phyloP scores from a whole-genome alignment of 2,888 invertebrate genomes.

The Operophtera brumata region DNA sequence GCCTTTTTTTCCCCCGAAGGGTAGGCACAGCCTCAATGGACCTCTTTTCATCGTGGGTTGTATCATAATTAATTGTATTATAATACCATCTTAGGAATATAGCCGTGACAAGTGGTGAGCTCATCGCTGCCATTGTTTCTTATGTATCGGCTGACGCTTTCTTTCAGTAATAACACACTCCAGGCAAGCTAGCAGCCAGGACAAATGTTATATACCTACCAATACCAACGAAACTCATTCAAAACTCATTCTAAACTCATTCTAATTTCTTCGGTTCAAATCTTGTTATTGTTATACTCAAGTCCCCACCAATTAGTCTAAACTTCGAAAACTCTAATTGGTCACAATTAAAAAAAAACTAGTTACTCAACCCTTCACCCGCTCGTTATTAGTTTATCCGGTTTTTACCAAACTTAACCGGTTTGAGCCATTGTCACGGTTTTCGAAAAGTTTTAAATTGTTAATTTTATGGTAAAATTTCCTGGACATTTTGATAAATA shows the following conservation, averaged over 20 bases:
- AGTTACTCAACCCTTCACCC: slow-evolving; percentile 24
- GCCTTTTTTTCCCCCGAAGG: too few relatives aligned
- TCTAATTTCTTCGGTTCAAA: neutral
- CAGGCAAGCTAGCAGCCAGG: too few relatives aligned
- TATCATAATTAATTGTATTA: too few relatives aligned
- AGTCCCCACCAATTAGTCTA: slow-evolving; percentile 15
- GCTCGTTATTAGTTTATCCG: slow-evolving; percentile 35
- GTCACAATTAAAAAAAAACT: slow-evolving; percentile 23
- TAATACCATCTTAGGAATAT: too few relatives aligned
- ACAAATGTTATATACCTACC: too few relatives aligned
- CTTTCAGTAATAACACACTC: too few relatives aligned
- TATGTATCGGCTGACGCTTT: too few relatives aligned
- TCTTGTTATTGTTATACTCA: neutral
- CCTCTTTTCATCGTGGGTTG: too few relatives aligned
- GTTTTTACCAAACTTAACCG: slow-evolving; percentile 35
- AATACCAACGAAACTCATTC: too few relatives aligned
- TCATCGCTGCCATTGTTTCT: too few relatives aligned
- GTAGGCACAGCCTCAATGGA: too few relatives aligned
- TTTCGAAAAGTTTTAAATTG: slow-evolving; percentile 11
- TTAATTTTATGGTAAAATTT: slow-evolving; percentile 8
- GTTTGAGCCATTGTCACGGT: slow-evolving; percentile 26
- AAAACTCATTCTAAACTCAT: neutral
- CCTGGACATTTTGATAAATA: neutral
- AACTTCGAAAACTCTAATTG: neutral
- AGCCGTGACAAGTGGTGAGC: too few relatives aligned